Evolutionary conservation across 2,113 vertebrate genomes (phyloP).

Genomic region (Lophius piscatorius): DNA sequence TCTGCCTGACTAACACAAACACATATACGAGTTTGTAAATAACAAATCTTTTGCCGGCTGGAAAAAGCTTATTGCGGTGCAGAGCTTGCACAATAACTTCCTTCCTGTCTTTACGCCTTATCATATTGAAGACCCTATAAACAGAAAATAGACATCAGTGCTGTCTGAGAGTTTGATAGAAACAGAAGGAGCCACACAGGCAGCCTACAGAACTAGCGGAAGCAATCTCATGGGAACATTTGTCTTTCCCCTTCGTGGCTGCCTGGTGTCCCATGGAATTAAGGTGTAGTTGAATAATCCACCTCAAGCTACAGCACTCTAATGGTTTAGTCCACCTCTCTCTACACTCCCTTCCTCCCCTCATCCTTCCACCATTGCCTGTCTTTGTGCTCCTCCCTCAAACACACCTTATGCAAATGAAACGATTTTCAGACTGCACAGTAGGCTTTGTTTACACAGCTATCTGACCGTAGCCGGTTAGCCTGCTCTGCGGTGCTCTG

Average conservation of each 20-base stretch:
- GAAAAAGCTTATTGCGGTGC: slow-evolving; percentile 53
- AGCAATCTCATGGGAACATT: slow-evolving; percentile 31
- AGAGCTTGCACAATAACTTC: slow-evolving; percentile 73
- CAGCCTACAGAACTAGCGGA: slow-evolving; percentile 20
- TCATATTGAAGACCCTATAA: slow-evolving; percentile 2
- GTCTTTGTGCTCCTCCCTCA: slow-evolving; percentile 71
- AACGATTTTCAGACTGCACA: slow-evolving; percentile 65
- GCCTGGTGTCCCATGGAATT: slow-evolving; percentile 51
- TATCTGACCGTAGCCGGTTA: slow-evolving; percentile 66
- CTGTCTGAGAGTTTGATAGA: slow-evolving; percentile 16
- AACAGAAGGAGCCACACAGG: slow-evolving; percentile 12
- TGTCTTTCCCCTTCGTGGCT: slow-evolving; percentile 44
- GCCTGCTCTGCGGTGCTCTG: slow-evolving; percentile 52
- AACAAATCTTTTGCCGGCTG: slow-evolving; percentile 52
- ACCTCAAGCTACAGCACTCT: slow-evolving; percentile 66
- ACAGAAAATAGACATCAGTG: slow-evolving; percentile 16
- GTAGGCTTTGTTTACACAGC: slow-evolving; percentile 82
- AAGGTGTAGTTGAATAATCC: slow-evolving; percentile 65
- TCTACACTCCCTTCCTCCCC: slow-evolving; percentile 61
- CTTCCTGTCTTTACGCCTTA: slow-evolving; percentile 72
- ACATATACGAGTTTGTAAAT: slow-evolving; percentile 20
- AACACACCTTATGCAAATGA: slow-evolving; percentile 86
- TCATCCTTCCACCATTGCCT: slow-evolving; percentile 39
- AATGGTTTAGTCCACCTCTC: slow-evolving; percentile 78
- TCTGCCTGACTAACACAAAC: slow-evolving; percentile 23